Evolutionary conservation across 1,140 invertebrate species (phyloP).

Genomic region (Acromyrmex echinatior): DNA sequence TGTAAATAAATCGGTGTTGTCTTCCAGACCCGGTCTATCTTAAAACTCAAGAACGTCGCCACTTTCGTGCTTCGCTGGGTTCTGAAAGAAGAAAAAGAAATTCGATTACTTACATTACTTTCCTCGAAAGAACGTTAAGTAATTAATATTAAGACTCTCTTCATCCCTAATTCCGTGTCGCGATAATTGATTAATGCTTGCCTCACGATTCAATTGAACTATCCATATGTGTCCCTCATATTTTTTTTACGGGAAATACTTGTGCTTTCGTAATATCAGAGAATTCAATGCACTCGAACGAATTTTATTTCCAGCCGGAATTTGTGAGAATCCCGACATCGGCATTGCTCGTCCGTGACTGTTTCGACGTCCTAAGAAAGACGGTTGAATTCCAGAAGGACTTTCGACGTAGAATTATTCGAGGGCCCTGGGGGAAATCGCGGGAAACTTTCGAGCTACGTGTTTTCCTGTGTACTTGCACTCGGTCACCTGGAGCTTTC

Average conservation of each 20-base stretch:
- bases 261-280: slow-evolving; percentile 9
- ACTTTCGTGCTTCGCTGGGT: slow-evolving; percentile 18
- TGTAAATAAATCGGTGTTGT: slow-evolving; percentile 65
- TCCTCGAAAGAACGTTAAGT: slow-evolving; percentile 23
- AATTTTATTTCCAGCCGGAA: slow-evolving; percentile 56
- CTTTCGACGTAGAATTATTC: slow-evolving; percentile 74
- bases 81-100: slow-evolving; percentile 52
- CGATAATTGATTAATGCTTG: neutral
- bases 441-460: slow-evolving; percentile 67
- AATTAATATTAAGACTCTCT: slow-evolving; percentile 6
- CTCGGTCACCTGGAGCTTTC: slow-evolving; percentile 22
- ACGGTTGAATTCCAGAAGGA: slow-evolving; percentile 67
- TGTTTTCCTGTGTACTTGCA: slow-evolving; percentile 55
- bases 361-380: slow-evolving; percentile 62
- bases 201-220: neutral
- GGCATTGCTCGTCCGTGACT: slow-evolving; percentile 51
- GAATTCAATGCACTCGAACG: slow-evolving; percentile 50
- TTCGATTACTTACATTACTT: slow-evolving; percentile 49
- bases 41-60: slow-evolving; percentile 21
- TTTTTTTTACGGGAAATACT: neutral
- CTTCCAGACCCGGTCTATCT: slow-evolving; percentile 19
- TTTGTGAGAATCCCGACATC: slow-evolving; percentile 56
- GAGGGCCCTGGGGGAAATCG: slow-evolving; percentile 75
- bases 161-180: slow-evolving; percentile 6
- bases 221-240: neutral